Conservation (phyloP, 2,888 invertebrate species). For the Meteorus cinctellus region DNA sequence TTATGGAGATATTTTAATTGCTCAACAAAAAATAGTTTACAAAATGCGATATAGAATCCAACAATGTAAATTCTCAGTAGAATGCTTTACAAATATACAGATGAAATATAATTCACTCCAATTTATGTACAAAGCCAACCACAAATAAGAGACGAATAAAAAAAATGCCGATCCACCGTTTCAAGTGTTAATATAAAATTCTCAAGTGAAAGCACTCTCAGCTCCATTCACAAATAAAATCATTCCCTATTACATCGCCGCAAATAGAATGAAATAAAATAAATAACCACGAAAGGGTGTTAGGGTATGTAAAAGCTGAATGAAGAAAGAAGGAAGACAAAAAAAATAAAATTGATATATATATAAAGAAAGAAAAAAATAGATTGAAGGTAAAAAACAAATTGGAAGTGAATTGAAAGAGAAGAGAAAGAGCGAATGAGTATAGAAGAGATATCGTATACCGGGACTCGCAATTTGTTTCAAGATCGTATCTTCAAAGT, state of each 20-base stretch:
- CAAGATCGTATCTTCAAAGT: conserved; percentile 72
- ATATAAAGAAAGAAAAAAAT: conserved; percentile 1
- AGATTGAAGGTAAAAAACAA: conserved; percentile 34
- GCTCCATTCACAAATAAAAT: too few relatives aligned
- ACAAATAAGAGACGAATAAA: conserved; percentile 3
- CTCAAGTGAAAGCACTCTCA: too few relatives aligned
- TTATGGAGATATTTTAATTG: too few relatives aligned
- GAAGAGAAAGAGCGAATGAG: conserved; percentile 42
- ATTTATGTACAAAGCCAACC: too few relatives aligned
- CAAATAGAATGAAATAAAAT: background rate
- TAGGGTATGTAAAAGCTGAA: background rate
- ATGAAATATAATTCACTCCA: too few relatives aligned
- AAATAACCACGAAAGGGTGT: background rate
- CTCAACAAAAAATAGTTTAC: too few relatives aligned
- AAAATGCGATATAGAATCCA: too few relatives aligned
- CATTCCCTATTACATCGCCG: too few relatives aligned
- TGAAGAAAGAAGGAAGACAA: background rate
- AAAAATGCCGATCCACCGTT: background rate
- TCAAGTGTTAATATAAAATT: too few relatives aligned
- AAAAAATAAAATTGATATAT: conserved; percentile 14
- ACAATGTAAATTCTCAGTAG: too few relatives aligned
- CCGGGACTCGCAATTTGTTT: conserved; percentile 69
- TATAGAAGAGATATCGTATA: conserved; percentile 46
- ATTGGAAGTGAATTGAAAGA: conserved; percentile 43
- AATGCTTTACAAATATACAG: too few relatives aligned